phyloP scores from a whole-genome alignment of 1,140 invertebrate species.

The Physella acuta region DNA sequence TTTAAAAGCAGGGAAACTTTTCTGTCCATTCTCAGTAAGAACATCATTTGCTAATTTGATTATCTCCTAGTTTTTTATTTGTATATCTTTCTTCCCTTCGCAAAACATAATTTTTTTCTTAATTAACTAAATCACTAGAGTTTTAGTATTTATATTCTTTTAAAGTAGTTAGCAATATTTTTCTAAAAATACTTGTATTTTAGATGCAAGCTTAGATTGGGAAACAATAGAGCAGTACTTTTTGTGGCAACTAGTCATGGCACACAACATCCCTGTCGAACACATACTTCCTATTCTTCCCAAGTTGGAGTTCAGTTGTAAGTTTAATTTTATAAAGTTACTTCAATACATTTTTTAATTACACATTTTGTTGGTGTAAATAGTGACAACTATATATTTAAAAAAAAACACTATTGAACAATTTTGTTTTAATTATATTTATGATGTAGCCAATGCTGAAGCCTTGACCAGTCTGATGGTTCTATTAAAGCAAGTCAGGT shows the following conservation, averaged over 20 bases:
- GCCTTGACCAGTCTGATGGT: slow-evolving; percentile 87
- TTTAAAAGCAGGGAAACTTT: slow-evolving; percentile 63
- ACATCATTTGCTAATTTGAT: neutral
- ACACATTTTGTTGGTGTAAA: no score
- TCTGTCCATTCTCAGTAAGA: slow-evolving; percentile 63
- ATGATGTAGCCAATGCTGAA: slow-evolving; percentile 84
- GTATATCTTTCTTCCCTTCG: neutral
- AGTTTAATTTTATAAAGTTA: slow-evolving; percentile 29
- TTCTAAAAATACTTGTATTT: slow-evolving; percentile 52
- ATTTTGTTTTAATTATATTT: slow-evolving; percentile 31
- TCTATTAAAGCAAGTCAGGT: slow-evolving; percentile 88
- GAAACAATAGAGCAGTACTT: slow-evolving; percentile 96
- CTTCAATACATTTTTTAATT: no score
- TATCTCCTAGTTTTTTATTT: neutral
- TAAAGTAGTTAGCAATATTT: slow-evolving; percentile 1
- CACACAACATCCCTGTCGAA: slow-evolving; percentile 88
- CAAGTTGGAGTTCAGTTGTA: slow-evolving; percentile 74
- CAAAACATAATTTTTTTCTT: neutral
- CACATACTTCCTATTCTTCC: slow-evolving; percentile 86
- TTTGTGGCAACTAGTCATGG: slow-evolving; percentile 90
- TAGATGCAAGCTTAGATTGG: slow-evolving; percentile 86
- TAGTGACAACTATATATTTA: no score
- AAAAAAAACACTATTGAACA: no score
- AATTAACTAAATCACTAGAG: neutral
- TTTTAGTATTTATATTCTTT: neutral